Evolutionary conservation across 2,113 vertebrate genomes (phyloP).

Genomic region (Sphaerodactylus townsendi): DNA sequence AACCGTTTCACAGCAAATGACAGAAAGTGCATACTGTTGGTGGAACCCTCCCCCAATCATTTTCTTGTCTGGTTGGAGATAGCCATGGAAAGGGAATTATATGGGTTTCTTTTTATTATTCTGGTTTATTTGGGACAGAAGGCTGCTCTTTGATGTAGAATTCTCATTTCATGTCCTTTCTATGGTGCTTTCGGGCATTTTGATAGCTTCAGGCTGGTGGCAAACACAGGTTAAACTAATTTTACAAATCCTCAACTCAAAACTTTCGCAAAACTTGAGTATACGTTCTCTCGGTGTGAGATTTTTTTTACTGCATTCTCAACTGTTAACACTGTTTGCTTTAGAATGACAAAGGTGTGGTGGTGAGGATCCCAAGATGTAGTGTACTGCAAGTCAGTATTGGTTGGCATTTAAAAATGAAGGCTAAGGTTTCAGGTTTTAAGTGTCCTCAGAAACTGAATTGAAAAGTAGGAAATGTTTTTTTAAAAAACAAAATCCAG

Average conservation of each 20-base stretch:
- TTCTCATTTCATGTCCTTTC: neutral
- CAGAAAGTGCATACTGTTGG: neutral
- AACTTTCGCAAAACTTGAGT: neutral
- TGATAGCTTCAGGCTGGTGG: neutral
- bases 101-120: neutral
- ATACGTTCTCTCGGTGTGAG: neutral
- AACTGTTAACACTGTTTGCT: neutral
- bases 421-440: neutral
- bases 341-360: too few relatives aligned
- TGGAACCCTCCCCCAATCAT: too few relatives aligned
- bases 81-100: neutral
- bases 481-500: neutral
- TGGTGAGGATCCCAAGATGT: neutral
- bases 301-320: neutral
- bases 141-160: neutral
- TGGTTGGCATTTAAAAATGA: neutral
- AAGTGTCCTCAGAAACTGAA: neutral
- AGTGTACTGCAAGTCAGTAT: neutral
- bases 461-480: neutral
- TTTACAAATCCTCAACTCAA: neutral
- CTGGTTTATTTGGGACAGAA: neutral
- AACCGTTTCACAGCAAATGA: neutral
- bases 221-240: neutral
- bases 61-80: neutral
- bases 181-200: neutral